These are phyloP conservation scores for Acanthurus tractus DNA, from an alignment of 2,797 vertebrate genomes.

Conservation along the genomic window DNA sequence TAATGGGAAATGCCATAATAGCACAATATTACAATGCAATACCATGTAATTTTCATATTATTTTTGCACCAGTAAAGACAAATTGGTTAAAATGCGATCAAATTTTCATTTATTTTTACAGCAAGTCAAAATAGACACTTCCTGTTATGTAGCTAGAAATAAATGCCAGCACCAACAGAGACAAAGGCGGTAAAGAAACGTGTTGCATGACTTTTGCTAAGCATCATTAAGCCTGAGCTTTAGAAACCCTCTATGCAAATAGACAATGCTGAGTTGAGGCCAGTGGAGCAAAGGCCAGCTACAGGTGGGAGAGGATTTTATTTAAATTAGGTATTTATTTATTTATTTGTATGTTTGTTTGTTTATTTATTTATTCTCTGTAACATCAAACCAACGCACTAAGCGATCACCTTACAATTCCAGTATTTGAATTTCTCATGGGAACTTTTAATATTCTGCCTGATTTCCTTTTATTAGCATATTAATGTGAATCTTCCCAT, in stretches of 20 bases:
- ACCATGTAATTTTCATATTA: neutral
- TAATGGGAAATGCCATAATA: neutral
- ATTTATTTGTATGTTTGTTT: neutral
- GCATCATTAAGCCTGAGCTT: too few species aligned
- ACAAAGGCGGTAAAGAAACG: too few species aligned
- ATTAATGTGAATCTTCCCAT: slow-evolving; percentile 41
- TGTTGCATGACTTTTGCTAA: too few species aligned
- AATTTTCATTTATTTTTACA: slow-evolving; percentile 7
- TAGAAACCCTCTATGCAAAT: too few species aligned
- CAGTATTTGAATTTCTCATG: slow-evolving; percentile 21
- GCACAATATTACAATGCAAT: neutral
- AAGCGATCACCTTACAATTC: slow-evolving; percentile 4
- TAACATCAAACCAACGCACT: neutral
- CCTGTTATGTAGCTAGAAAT: neutral
- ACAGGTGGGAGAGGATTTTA: too few species aligned
- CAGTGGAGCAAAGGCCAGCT: too few species aligned
- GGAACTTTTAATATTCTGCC: slow-evolving; percentile 27
- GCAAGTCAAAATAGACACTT: slow-evolving; percentile 2
- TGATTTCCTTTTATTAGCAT: slow-evolving; percentile 35
- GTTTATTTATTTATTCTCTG: neutral
- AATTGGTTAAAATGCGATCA: neutral
- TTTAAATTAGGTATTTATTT: neutral
- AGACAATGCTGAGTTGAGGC: too few species aligned
- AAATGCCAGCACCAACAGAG: neutral
- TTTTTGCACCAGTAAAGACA: neutral